Base-by-base conservation (phyloP, 2,113 vertebrate species). In the Rhinichthys klamathensis region DNA sequence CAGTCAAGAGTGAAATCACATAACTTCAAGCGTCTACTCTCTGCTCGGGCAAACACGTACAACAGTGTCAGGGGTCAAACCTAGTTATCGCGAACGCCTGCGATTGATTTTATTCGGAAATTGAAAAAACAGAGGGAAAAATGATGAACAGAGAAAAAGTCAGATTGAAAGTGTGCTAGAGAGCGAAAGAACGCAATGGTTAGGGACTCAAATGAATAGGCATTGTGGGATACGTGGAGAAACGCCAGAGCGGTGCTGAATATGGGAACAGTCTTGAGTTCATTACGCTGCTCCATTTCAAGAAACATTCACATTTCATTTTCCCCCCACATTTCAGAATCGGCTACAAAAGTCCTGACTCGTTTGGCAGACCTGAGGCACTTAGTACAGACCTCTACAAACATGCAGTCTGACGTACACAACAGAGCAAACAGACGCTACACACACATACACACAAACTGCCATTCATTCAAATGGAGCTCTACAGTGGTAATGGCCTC, bases 121-220 rank as follows among this genome's bases (percentile, higher is more conserved):
- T 21, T 21, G 79, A 51, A 41, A 60, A 60, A 49, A 35, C 16
- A 65, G 25, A 80, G 12, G 41, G 77, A 73, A 56, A 30, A 51
- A 54, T 35, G 10, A 84, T 11, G 88, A 78, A 84, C 89, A 76
- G 49, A 60, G 85, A 83, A 84, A 85, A 82, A 35, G 35, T 58
- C 49, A 21, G 74, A 76, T 76, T 76, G 74, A 76, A 32, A 51
- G 74, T 8, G 41, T 81, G 80, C 44, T 51, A 35, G 44, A 81
- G 60, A 80, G 60, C n/a, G 25, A 65, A 44, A 83, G 49, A 83
- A 83, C 32, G 81, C 49, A 54, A 32, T 41, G 65, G 44, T 65
- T 13, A 32, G 44, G 30, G 44, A 69, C 80, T 83, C 49, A 72
- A 83, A 72, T 74, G 25, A 85, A 81, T 46, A 80, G 21, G 35